Conservation (phyloP, 2,113 vertebrate genomes). For the Carettochelys insculpta region DNA sequence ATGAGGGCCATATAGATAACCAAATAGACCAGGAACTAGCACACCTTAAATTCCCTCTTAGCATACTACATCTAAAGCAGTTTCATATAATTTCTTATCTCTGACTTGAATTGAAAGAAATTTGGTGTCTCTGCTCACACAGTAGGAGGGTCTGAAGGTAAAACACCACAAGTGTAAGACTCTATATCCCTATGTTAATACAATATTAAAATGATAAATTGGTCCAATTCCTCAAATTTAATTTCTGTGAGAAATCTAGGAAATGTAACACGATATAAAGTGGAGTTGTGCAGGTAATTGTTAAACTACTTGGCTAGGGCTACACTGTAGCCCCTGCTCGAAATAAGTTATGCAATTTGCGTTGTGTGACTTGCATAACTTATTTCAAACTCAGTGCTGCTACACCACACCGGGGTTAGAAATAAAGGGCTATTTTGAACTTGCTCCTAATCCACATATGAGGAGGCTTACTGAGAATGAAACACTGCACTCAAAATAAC, state of each 20-base stretch:
- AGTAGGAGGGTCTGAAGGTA: not conserved
- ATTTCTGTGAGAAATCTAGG: not conserved
- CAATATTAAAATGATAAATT: not conserved
- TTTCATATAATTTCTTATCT: conserved; percentile 28
- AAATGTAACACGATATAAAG: not conserved
- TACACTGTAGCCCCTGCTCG: too few species aligned
- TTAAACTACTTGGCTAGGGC: too few species aligned
- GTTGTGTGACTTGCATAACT: too few species aligned
- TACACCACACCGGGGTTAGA: too few species aligned
- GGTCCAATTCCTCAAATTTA: not conserved
- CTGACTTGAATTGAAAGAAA: conserved; percentile 22
- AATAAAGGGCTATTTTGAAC: too few species aligned
- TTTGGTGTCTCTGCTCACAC: not conserved
- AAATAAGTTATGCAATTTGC: too few species aligned
- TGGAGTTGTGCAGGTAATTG: not conserved
- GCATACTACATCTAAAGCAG: conserved; percentile 28
- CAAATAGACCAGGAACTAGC: not conserved
- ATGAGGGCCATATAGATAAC: conserved; percentile 18
- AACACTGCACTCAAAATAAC: too few species aligned
- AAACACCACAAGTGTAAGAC: not conserved
- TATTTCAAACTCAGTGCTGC: too few species aligned
- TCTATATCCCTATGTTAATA: not conserved
- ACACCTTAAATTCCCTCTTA: conserved; percentile 43
- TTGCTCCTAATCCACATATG: too few species aligned
- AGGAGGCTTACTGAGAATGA: too few species aligned